Percentiles rank a stretch among this genome's conserved stretches.
These are phyloP conservation scores for Morelia viridis DNA, from an alignment of 2,797 vertebrate species.

Conservation along the genomic window DNA sequence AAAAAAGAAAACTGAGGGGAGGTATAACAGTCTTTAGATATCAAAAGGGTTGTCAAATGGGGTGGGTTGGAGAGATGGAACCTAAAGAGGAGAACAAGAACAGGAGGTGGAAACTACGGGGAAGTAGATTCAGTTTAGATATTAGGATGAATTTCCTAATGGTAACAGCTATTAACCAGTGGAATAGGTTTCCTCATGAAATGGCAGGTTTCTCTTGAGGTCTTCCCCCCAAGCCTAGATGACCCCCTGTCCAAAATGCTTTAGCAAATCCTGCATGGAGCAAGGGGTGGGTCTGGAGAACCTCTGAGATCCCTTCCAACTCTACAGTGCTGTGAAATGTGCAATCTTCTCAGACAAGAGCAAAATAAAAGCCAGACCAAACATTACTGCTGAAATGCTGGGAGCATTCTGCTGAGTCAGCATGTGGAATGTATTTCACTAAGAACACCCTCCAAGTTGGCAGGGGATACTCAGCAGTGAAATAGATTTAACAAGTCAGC, in stretches of 20 bases:
- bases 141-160: neutral
- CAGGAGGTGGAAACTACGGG: neutral
- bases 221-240: neutral
- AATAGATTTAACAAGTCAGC: slow-evolving; percentile 54
- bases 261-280: neutral
- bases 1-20: neutral
- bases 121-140: neutral
- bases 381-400: slow-evolving; percentile 54
- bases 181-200: neutral
- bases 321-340: neutral
- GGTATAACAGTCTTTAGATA: neutral
- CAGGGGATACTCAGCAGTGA: slow-evolving; percentile 46
- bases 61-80: neutral
- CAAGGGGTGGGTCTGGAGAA: neutral
- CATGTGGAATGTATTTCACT: slow-evolving; percentile 37
- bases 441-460: slow-evolving; percentile 52
- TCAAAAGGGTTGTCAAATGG: neutral
- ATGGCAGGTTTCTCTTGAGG: neutral
- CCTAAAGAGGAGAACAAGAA: neutral
- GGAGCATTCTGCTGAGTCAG: slow-evolving; percentile 50
- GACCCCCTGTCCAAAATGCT: neutral
- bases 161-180: neutral
- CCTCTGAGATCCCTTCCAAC: neutral
- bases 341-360: slow-evolving; percentile 38
- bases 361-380: slow-evolving; percentile 53